Evolutionary conservation across 2,113 vertebrate genomes (phyloP), one percentile per base, ranked within the genome.

Genomic region (Opisthocomus hoazin): DNA sequence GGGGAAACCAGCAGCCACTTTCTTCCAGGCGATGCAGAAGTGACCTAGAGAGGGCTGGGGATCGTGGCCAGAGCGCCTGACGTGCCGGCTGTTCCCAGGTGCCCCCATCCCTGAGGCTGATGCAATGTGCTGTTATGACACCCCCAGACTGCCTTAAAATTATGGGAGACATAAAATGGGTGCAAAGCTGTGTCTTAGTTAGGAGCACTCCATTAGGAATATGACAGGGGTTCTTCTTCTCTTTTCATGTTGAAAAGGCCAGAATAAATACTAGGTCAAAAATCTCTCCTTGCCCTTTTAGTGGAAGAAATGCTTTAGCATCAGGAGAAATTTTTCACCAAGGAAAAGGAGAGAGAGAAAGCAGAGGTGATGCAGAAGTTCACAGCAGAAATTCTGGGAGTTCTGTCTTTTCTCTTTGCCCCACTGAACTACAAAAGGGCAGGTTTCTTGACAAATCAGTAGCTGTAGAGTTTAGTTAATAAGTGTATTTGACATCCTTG

Each of bases 71-170:
- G 56, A 50, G 84, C 10, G 7, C 18, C 34, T 21, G 0, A 23
- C 6, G 0, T 3, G 0, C 27, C 7, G 0, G 20, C 3, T 16
- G 22, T 11, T 46, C 61, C 5, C 13, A 24, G 32, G 30, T 9
- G 54, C 45, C 57, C 48, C 45, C 9, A 1, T 37, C 84, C 51
- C 56, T 2, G n/a, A 2, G 6, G 45, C 86, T 6, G 80, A 24
- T 6, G 36, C 50, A 3, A 13, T 4, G 48, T 5, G 84, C 83
- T 61, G 41, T 6, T 19, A 3, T 0, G 18, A 41, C 51, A 9
- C 30, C 3, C 48, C 7, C 65, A 14, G 36, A 3, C 53, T 12
- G 48, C 43, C 75, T 41, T 7, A 24, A 27, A 68, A 43, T 43
- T 2, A 9, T 0, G 21, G 39, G 81, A 74, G 60, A 48, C 8